Conservation (phyloP, 2,797 vertebrate genomes). For the Nannoperca obscura region DNA sequence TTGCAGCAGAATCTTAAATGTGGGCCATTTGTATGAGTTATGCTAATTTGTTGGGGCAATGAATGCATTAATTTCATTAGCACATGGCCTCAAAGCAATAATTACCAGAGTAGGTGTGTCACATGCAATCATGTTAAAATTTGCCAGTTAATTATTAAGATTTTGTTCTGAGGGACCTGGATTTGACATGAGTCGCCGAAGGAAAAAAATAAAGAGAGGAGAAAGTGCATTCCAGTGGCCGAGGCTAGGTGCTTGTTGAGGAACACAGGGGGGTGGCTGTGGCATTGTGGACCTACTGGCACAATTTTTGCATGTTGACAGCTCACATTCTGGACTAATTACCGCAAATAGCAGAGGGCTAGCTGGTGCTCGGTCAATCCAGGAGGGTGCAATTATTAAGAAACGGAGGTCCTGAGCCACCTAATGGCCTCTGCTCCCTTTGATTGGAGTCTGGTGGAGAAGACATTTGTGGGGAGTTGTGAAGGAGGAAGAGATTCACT, state of each 20-base stretch:
- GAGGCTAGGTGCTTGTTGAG: conserved; percentile 78
- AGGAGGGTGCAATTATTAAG: conserved; percentile 84
- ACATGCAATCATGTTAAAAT: conserved; percentile 98
- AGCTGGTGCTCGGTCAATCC: conserved; percentile 82
- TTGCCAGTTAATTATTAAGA: conserved; percentile 99
- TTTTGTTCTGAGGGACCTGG: conserved; percentile 95
- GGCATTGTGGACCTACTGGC: conserved; percentile 68
- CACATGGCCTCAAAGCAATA: conserved; percentile 99
- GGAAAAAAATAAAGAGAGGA: conserved; percentile 82
- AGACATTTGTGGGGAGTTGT: conserved; percentile 50
- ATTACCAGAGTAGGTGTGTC: conserved; percentile 99
- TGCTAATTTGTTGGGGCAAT: conserved; percentile 99
- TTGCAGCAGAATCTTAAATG: conserved; percentile 90
- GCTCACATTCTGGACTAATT: conserved; percentile 88
- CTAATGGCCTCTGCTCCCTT: conserved; percentile 73
- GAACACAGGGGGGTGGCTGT: conserved; percentile 67
- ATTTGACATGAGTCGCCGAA: conserved; percentile 95
- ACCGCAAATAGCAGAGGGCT: conserved; percentile 81
- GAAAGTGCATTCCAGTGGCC: conserved; percentile 78
- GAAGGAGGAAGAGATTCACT: conserved; percentile 48
- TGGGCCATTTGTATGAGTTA: conserved; percentile 99
- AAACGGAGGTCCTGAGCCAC: conserved; percentile 82
- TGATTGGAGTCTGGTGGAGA: conserved; percentile 68
- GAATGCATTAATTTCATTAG: conserved; percentile 99
- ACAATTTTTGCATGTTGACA: conserved; percentile 84